Base-by-base conservation (phyloP, 2,113 vertebrate genomes). In the Delphinapterus leucas region DNA sequence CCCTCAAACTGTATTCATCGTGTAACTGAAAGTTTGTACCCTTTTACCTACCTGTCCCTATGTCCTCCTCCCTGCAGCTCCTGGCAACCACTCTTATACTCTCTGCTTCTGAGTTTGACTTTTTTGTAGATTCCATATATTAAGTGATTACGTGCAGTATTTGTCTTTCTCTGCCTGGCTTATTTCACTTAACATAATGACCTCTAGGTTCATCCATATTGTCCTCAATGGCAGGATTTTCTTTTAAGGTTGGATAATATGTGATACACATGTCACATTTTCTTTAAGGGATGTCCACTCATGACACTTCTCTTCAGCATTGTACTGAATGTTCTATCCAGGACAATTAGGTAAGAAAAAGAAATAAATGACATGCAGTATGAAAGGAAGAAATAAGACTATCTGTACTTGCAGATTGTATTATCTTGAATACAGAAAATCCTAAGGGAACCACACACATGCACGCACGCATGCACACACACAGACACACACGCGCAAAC, bases 331-430 rank as follows among this genome's bases (percentile, higher is more conserved):
- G 3, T n/a, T 70, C n/a, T n/a, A 38, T 65, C 12, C 31, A 92
- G 25, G 7, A n/a, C 13, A 93, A 17, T 71, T 95, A 18, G 12
- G 6, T 73, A 73, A 41, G 26, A 41, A 41, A 90, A 71, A 33
- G 3, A 67, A n/a, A 67, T 58, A 47, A 81, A 63, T 41, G 20
- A 0, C 23, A 79, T 79, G 11, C 18, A 53, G 1, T 90, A 17
- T 25, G 10, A 89, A 93, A 91, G 55, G 15, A 90, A 81, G 26
- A 96, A 88, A 80, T 73, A 55, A 53, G 84, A 90, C n/a, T 68
- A 1, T 53, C 3, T 91, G n/a, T 81, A 2, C 20, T 70, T 80
- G 25, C 5, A 73, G 36, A 95, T 41, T 53, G 3, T 23, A 76
- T 77, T n/a, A 26, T 53, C 33, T 88, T 70, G 23, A 79, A 55